Conservation (phyloP, 2,888 invertebrate species). For the Microplitis deprimator region DNA sequence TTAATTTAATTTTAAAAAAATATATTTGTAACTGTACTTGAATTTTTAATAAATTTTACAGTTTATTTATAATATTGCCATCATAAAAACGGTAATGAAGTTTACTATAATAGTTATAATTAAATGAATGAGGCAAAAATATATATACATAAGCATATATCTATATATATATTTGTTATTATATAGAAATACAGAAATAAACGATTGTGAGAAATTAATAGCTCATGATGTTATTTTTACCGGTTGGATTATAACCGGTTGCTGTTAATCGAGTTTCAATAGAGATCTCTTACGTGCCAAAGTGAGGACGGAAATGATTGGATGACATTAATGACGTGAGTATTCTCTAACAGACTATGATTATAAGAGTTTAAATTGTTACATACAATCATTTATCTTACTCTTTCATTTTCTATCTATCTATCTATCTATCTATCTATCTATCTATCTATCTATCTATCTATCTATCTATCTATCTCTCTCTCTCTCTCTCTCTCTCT, state of each 20-base stretch:
- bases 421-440: too few species aligned
- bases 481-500: too few species aligned
- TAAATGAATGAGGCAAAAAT: background rate
- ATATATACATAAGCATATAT: background rate
- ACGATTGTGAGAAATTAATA: slow-evolving; percentile 30
- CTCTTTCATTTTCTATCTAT: background rate
- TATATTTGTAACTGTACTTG: too few species aligned
- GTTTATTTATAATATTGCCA: too few species aligned
- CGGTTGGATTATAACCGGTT: slow-evolving; percentile 39
- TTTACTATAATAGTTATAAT: background rate
- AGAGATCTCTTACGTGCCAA: slow-evolving; percentile 37
- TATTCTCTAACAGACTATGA: background rate
- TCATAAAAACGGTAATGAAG: too few species aligned
- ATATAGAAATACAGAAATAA: background rate
- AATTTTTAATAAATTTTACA: too few species aligned
- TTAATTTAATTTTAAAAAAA: too few species aligned
- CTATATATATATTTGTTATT: background rate
- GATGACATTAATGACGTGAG: slow-evolving; percentile 31
- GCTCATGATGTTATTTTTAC: slow-evolving; percentile 22
- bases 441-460: too few species aligned
- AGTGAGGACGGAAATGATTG: slow-evolving; percentile 36
- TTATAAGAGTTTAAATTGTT: slow-evolving; percentile 17
- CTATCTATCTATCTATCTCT: too few species aligned
- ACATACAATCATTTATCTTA: background rate
- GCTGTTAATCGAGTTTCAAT: slow-evolving; percentile 40